Percentiles rank a stretch among this genome's conserved stretches.
These are phyloP conservation scores for Hippocampus zosterae DNA, from an alignment of 2,113 vertebrate species.

Conservation along the genomic window DNA sequence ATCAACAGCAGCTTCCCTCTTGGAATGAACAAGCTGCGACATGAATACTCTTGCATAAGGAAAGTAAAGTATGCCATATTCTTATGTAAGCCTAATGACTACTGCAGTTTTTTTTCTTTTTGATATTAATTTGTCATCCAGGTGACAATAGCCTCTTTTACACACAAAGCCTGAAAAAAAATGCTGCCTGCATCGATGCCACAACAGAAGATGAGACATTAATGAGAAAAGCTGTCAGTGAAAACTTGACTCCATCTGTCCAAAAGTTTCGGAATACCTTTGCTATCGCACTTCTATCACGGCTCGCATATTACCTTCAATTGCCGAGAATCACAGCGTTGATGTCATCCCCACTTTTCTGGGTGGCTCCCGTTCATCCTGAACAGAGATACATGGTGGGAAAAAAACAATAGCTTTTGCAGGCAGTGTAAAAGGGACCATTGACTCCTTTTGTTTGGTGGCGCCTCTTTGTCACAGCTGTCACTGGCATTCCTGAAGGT, in stretches of 20 bases:
- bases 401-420: neutral
- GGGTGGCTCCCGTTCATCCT: neutral
- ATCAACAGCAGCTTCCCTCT: slow-evolving; percentile 53
- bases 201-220: neutral
- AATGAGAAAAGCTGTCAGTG: neutral
- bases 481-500: slow-evolving; percentile 41
- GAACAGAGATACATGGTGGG: neutral
- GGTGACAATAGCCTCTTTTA: slow-evolving; percentile 40
- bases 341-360: neutral
- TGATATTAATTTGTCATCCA: slow-evolving; percentile 49
- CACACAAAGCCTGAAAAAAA: neutral
- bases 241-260: neutral
- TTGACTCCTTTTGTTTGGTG: slow-evolving; percentile 32
- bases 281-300: neutral
- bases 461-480: slow-evolving; percentile 43
- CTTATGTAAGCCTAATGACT: slow-evolving; percentile 68
- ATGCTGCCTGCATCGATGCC: neutral
- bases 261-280: neutral
- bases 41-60: slow-evolving; percentile 54
- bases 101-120: slow-evolving; percentile 50
- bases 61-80: slow-evolving; percentile 61
- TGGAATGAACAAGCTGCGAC: slow-evolving; percentile 45
- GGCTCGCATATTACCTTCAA: neutral
- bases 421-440: slow-evolving; percentile 1
- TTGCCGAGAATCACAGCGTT: neutral